Evolutionary conservation across 2,888 invertebrate genomes (phyloP), one percentile per base, ranked within the genome.

Genomic region (Stegophylla sp.): DNA sequence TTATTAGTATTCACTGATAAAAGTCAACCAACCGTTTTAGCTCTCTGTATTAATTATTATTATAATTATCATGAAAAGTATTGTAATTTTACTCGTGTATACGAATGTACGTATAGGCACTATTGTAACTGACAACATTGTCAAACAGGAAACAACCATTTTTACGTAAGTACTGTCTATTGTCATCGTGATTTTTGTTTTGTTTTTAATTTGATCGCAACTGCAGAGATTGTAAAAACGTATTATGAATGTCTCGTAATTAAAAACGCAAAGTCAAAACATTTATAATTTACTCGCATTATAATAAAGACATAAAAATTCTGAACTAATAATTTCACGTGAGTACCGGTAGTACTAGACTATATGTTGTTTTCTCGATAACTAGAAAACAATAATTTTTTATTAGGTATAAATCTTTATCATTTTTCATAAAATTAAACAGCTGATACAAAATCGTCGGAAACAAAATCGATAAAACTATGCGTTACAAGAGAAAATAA

Each of bases 1-100:
- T n/a, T n/a, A 64, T 64, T 64, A 41, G 20, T 64, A 13, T 64
- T 64, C 41, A 20, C 64, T 67, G 17, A 45, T 67, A 67, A 17
- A 26, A 67, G 45, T 7, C 26, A 26, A 67, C 45, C 17, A 10
- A 43, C 43, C 23, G 9, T 23, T 66, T 45, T 67, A 67, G 3
- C 5, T 56, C 23, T 56, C 20, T 56, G 56, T 56, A 23, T 56
- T 53, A 53, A 53, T 20, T 12, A 56, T n/a, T 23, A 20, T 34
- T 5, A 3, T 53, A 53, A 53, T 20, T 12, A 56, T n/a, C 10
- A 20, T 34, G 7, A 3, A 34, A 34, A 34, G 3, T 56, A 20
- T 20, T 12, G 56, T 56, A 56, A 56, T 23, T 56, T 23, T 56
- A 5, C 4, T 56, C 20, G 12, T 20, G 56, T 56, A 56, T 34